Evolutionary conservation across 1,140 invertebrate genomes (phyloP).

Genomic region (Lasioglossum baleicum): DNA sequence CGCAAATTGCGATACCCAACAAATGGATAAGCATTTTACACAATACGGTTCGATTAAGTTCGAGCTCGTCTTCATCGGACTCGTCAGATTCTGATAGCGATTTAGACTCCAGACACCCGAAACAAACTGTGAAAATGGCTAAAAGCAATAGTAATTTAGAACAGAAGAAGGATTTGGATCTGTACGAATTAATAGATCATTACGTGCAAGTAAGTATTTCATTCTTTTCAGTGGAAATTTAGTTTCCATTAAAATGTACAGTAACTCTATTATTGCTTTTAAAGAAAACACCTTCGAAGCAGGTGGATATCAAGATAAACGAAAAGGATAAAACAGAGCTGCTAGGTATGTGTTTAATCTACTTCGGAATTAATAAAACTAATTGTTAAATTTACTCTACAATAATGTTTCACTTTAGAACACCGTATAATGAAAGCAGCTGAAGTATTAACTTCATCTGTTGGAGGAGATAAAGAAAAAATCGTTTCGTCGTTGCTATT

Average conservation of each 20-base stretch:
- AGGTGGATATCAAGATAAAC: background rate
- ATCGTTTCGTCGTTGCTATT: conserved; percentile 81
- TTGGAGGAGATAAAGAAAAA: conserved; percentile 85
- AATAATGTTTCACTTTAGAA: conserved; percentile 66
- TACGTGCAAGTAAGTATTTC: conserved; percentile 10
- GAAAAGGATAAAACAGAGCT: background rate
- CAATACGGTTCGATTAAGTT: conserved; percentile 41
- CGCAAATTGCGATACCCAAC: conserved; percentile 23
- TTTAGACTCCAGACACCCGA: conserved; percentile 54
- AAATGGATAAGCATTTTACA: conserved; percentile 46
- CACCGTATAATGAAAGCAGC: conserved; percentile 82
- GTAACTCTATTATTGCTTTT: conserved; percentile 21
- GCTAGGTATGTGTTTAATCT: conserved; percentile 12
- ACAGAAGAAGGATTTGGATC: conserved; percentile 42
- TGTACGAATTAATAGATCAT: conserved; percentile 20
- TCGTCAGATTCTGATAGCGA: conserved; percentile 69
- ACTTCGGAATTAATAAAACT: background rate
- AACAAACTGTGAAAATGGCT: conserved; percentile 21
- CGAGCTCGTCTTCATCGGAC: conserved; percentile 31
- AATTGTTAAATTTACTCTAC: background rate
- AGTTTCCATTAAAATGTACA: conserved; percentile 1
- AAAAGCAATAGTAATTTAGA: conserved; percentile 38
- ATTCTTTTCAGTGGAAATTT: background rate
- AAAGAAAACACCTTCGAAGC: conserved; percentile 9
- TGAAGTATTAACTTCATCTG: conserved; percentile 83